These are phyloP conservation scores for Chrysochloris asiatica DNA, from an alignment of 2,113 vertebrate species.

Conservation along the genomic window DNA sequence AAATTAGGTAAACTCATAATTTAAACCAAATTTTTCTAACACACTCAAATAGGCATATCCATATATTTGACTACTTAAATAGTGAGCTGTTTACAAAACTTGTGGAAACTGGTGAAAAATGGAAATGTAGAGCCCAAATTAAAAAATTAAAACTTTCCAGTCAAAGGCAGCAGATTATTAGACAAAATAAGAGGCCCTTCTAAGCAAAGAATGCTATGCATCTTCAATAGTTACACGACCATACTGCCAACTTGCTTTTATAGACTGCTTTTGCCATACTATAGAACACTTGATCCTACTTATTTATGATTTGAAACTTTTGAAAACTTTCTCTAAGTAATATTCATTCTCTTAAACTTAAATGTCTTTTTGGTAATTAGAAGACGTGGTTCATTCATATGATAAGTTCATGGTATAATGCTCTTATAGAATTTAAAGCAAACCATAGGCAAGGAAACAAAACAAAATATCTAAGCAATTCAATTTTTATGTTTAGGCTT, in stretches of 20 bases:
- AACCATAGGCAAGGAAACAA: background rate
- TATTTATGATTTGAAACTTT: background rate
- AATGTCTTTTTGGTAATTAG: conserved; percentile 22
- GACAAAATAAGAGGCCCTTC: background rate
- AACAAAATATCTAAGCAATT: background rate
- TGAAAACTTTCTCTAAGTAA: background rate
- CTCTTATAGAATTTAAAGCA: conserved; percentile 2
- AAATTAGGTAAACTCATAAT: background rate
- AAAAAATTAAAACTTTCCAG: background rate
- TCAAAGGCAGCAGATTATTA: background rate
- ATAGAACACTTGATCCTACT: background rate
- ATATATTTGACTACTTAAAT: background rate
- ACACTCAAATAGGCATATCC: background rate
- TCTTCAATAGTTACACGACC: background rate
- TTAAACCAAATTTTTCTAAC: conserved; percentile 20
- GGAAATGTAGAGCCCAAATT: background rate
- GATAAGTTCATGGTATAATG: background rate
- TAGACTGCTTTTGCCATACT: background rate
- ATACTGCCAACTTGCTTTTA: background rate
- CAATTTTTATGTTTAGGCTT: no score
- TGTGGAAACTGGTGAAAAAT: no score
- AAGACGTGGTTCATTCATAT: background rate
- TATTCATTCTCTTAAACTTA: conserved; percentile 1
- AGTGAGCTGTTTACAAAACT: background rate
- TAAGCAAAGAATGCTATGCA: background rate